A percentile compares a stretch with the other conserved stretches of the same genome.
Conservation (phyloP, 2,888 invertebrate species). For the Andrena chrysosceles region DNA sequence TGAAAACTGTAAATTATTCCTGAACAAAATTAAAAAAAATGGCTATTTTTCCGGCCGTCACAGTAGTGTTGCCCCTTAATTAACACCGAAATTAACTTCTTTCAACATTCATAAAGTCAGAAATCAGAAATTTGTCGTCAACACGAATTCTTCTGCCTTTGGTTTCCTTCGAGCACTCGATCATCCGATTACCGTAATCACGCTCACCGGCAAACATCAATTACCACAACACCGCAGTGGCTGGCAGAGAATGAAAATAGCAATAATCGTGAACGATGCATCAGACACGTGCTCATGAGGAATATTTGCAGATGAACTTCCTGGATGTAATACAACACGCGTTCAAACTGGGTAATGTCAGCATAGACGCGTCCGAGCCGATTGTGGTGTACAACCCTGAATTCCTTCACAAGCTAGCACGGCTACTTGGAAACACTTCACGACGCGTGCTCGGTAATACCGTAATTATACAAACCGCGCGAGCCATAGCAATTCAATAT, state of each 20-base stretch:
- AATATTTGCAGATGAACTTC: constrained; percentile 62
- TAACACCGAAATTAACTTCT: too few relatives aligned
- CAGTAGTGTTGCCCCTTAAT: too few relatives aligned
- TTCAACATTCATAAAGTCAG: too few relatives aligned
- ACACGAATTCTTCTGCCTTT: too few relatives aligned
- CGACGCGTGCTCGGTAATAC: constrained; percentile 66
- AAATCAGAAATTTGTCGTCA: too few relatives aligned
- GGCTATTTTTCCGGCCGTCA: too few relatives aligned
- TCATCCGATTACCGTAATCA: too few relatives aligned
- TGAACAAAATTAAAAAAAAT: too few relatives aligned
- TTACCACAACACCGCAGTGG: background rate
- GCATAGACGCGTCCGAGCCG: constrained; percentile 49
- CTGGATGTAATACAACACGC: constrained; percentile 49
- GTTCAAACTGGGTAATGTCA: constrained; percentile 41
- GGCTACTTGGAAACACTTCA: constrained; percentile 51
- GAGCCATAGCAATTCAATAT: constrained; percentile 8
- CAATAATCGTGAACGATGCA: background rate
- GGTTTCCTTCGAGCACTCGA: too few relatives aligned
- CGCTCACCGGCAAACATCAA: background rate
- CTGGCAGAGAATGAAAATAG: background rate
- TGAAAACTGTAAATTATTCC: too few relatives aligned
- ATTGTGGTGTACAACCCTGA: constrained; percentile 44
- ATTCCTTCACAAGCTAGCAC: constrained; percentile 46
- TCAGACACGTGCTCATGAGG: too few relatives aligned
- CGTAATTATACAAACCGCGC: constrained; percentile 20